Percentiles rank a stretch among this genome's conserved stretches.
Conservation (phyloP, 1,140 invertebrate genomes). For the Teleopsis dalmanni region DNA sequence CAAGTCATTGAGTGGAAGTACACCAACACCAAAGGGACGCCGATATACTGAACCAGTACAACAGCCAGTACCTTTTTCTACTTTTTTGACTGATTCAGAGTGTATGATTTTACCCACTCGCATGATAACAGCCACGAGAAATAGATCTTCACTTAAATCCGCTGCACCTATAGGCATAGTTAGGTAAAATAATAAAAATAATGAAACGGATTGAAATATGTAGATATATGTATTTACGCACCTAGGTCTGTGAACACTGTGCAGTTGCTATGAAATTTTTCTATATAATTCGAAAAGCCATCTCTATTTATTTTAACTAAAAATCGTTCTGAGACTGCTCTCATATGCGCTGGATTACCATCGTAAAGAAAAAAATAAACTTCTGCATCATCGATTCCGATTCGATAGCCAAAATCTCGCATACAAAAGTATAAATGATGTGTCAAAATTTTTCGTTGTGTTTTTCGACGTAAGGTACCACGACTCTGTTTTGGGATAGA, state of each 20-base stretch:
- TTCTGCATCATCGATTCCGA: slow-evolving; percentile 82
- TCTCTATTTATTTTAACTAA: slow-evolving; percentile 80
- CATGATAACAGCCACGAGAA: slow-evolving; percentile 81
- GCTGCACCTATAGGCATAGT: slow-evolving; percentile 66
- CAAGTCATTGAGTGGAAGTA: slow-evolving; percentile 57
- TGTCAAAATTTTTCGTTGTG: slow-evolving; percentile 60
- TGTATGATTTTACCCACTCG: slow-evolving; percentile 80
- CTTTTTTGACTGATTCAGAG: slow-evolving; percentile 65
- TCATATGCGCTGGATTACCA: slow-evolving; percentile 52
- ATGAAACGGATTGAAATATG: not conserved
- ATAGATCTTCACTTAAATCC: slow-evolving; percentile 74
- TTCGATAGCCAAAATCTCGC: slow-evolving; percentile 76
- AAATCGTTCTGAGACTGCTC: slow-evolving; percentile 77
- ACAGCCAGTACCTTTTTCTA: slow-evolving; percentile 37
- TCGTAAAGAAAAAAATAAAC: slow-evolving; percentile 83
- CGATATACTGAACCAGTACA: slow-evolving; percentile 44
- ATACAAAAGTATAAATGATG: slow-evolving; percentile 83
- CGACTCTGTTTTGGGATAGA: slow-evolving; percentile 45
- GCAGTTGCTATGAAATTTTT: slow-evolving; percentile 79
- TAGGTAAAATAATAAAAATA: slow-evolving; percentile 19
- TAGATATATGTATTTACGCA: slow-evolving; percentile 13
- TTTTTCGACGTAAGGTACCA: slow-evolving; percentile 60
- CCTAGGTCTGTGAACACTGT: slow-evolving; percentile 71
- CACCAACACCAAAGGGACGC: slow-evolving; percentile 77
- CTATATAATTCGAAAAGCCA: slow-evolving; percentile 81